These are phyloP conservation scores for Physocephala rufipes DNA, from an alignment of 2,888 invertebrate species.

Conservation along the genomic window DNA sequence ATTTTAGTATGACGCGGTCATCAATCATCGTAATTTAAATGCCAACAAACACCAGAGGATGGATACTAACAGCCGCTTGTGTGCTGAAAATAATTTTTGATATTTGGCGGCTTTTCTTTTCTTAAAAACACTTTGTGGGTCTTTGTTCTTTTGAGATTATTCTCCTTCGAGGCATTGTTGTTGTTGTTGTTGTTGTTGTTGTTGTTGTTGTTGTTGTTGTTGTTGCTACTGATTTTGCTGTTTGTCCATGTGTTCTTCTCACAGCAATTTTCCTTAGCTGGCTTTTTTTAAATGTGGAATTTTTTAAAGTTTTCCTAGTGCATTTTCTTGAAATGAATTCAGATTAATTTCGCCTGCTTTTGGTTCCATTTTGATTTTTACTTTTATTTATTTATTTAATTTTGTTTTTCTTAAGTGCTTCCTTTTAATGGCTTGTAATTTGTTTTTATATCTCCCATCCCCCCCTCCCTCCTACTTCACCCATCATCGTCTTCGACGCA, in stretches of 20 bases:
- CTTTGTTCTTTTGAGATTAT: not conserved
- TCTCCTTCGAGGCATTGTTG: not conserved
- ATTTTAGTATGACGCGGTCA: not conserved
- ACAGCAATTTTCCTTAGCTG: not conserved
- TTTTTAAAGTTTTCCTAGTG: not conserved
- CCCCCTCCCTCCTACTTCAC: no score
- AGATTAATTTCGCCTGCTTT: no score
- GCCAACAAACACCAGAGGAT: not conserved
- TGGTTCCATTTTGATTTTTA: not conserved
- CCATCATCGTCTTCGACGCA: no score
- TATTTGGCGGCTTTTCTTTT: no score
- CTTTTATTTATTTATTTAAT: no score
- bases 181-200: not conserved
- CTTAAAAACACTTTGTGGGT: no score
- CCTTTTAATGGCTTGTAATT: no score
- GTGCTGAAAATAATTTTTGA: not conserved
- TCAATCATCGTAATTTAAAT: not conserved
- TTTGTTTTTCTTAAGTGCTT: no score
- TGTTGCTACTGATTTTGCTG: not conserved
- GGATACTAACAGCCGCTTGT: not conserved
- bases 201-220: not conserved
- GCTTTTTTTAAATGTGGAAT: not conserved
- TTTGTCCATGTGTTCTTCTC: not conserved
- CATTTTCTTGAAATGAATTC: not conserved
- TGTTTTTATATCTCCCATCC: not conserved